These are phyloP conservation scores for Eumeta japonica DNA, from an alignment of 1,140 invertebrate species.

Conservation along the genomic window DNA sequence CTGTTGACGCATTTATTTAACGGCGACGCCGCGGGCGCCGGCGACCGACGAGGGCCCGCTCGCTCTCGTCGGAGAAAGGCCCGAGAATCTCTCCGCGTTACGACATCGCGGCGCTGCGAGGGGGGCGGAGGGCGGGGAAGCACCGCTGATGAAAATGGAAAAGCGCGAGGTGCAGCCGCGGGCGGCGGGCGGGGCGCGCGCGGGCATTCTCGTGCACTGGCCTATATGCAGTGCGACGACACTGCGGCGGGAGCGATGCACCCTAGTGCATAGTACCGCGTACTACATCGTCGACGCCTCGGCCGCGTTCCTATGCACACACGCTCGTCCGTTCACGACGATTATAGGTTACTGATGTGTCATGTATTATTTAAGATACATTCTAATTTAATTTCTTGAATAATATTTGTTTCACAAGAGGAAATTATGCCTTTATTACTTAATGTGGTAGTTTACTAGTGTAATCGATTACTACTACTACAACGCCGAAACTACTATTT, in stretches of 20 bases:
- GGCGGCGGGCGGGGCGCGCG: constrained; percentile 16
- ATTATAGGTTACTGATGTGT: too few relatives aligned
- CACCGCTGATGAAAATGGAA: constrained; percentile 49
- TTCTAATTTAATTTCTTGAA: too few relatives aligned
- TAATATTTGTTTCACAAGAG: too few relatives aligned
- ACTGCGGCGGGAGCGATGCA: constrained; percentile 52
- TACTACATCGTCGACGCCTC: constrained; percentile 19
- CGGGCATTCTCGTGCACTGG: constrained; percentile 51
- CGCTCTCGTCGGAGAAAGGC: constrained; percentile 23
- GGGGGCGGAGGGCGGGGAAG: constrained; percentile 34
- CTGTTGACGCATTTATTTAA: constrained; percentile 15
- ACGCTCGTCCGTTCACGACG: constrained; percentile 39
- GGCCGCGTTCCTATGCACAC: constrained; percentile 42
- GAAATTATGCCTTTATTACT: too few relatives aligned
- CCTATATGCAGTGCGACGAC: constrained; percentile 57
- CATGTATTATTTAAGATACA: too few relatives aligned
- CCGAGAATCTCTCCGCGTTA: constrained; percentile 35
- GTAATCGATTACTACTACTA: too few relatives aligned
- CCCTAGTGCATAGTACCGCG: constrained; percentile 43
- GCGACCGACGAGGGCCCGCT: constrained; percentile 8
- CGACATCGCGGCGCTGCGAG: constrained; percentile 25
- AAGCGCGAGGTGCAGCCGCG: constrained; percentile 40
- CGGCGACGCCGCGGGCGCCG: neutral
- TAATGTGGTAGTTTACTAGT: too few relatives aligned
- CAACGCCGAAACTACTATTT: too few relatives aligned